phyloP scores from a whole-genome alignment of 2,113 vertebrate genomes.

The Eira barbara region DNA sequence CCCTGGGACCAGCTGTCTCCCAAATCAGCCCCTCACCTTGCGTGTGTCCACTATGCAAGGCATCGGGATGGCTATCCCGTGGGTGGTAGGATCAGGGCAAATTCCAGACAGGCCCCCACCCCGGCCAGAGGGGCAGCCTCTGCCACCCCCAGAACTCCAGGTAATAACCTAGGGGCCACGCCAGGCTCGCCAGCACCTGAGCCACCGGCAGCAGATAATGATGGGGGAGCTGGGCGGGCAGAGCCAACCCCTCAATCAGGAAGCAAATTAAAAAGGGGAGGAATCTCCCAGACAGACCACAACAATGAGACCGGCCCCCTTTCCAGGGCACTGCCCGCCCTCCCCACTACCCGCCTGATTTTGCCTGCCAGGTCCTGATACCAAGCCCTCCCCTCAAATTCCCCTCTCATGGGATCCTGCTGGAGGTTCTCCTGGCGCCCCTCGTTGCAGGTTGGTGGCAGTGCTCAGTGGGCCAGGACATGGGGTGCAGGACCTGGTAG shows the following conservation, averaged over 20 bases:
- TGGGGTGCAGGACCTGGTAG: not conserved
- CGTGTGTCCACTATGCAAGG: not conserved
- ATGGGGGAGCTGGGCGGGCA: constrained; percentile 74
- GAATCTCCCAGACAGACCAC: constrained; percentile 79
- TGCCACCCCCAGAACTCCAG: constrained; percentile 75
- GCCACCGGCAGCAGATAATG: constrained; percentile 79
- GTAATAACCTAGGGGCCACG: constrained; percentile 76
- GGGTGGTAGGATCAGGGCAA: constrained; percentile 55
- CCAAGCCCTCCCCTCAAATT: not conserved
- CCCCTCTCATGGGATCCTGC: not conserved
- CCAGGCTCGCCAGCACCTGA: constrained; percentile 79
- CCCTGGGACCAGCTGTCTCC: not conserved
- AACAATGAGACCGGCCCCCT: constrained; percentile 75
- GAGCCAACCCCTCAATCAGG: constrained; percentile 79
- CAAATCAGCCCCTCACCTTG: not conserved
- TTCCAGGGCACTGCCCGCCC: constrained; percentile 64
- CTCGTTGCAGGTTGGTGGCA: not conserved
- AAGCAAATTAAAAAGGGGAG: constrained; percentile 80
- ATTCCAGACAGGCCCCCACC: constrained; percentile 75
- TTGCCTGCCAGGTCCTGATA: constrained; percentile 52
- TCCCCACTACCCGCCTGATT: not conserved
- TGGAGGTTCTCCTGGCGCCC: not conserved
- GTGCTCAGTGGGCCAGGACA: not conserved
- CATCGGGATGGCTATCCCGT: constrained; percentile 34
- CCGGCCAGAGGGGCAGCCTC: constrained; percentile 67